These are phyloP conservation scores for Hydrotaea cyrtoneurina DNA, from an alignment of 2,888 invertebrate genomes.

Conservation along the genomic window DNA sequence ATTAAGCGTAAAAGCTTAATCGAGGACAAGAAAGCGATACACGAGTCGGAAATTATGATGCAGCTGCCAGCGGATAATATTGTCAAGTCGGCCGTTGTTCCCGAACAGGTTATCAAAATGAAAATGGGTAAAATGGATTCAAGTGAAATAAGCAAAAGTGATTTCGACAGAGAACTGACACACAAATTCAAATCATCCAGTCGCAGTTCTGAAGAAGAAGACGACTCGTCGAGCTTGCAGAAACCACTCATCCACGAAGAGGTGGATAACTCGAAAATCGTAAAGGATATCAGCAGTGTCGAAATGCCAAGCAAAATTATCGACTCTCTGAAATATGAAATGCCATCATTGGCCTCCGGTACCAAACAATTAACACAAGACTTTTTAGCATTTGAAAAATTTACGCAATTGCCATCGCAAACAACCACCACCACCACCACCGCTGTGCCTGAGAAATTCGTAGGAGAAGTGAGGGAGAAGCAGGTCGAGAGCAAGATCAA, in stretches of 20 bases:
- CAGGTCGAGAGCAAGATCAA: slow-evolving; percentile 36
- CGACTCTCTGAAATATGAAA: slow-evolving; percentile 45
- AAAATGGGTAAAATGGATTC: slow-evolving; percentile 80
- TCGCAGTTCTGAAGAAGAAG: slow-evolving; percentile 74
- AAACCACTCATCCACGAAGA: slow-evolving; percentile 45
- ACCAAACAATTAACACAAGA: slow-evolving; percentile 77
- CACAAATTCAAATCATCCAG: slow-evolving; percentile 79
- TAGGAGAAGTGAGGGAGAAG: slow-evolving; percentile 75
- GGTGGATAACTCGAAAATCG: slow-evolving; percentile 71
- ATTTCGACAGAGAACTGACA: slow-evolving; percentile 80
- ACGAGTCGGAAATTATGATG: slow-evolving; percentile 81
- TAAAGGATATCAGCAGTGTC: slow-evolving; percentile 70
- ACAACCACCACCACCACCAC: slow-evolving; percentile 57
- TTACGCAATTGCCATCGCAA: slow-evolving; percentile 72
- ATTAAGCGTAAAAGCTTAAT: slow-evolving; percentile 85
- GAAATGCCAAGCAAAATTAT: slow-evolving; percentile 69
- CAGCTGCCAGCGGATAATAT: slow-evolving; percentile 81
- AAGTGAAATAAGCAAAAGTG: slow-evolving; percentile 78
- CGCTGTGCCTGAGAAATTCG: slow-evolving; percentile 72
- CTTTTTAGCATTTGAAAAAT: slow-evolving; percentile 75
- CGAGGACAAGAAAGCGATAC: slow-evolving; percentile 80
- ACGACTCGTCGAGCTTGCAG: slow-evolving; percentile 56
- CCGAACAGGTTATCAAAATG: slow-evolving; percentile 80
- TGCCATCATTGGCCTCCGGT: slow-evolving; percentile 69
- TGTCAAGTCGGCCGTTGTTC: slow-evolving; percentile 78